Evolutionary conservation across 2,888 invertebrate species (phyloP).

Genomic region (Thymelicus acteon): DNA sequence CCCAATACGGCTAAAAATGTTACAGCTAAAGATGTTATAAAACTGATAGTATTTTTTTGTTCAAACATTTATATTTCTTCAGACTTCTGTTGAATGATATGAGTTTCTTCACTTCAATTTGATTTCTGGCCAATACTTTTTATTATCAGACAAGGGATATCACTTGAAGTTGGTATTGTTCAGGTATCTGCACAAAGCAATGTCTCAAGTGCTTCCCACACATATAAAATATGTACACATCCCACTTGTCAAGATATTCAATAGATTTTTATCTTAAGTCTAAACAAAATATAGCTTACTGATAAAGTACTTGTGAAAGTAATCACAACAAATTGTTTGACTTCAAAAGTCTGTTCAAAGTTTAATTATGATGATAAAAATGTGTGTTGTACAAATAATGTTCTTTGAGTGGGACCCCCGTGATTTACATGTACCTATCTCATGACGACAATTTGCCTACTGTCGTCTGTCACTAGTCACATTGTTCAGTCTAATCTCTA

Average conservation of each 20-base stretch:
- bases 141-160: constrained; percentile 18
- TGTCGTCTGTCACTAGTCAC: neutral
- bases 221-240: constrained; percentile 23
- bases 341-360: constrained; percentile 27
- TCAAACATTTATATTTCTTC: no score
- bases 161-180: constrained; percentile 9
- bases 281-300: constrained; percentile 28
- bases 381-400: constrained; percentile 28
- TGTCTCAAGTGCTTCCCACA: constrained; percentile 22
- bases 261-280: constrained; percentile 33
- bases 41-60: no score
- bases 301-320: constrained; percentile 29
- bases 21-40: no score
- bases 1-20: no score
- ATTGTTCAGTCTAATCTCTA: neutral
- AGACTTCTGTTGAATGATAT: no score
- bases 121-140: neutral
- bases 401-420: constrained; percentile 22
- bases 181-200: constrained; percentile 28
- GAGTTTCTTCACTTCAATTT: no score
- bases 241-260: constrained; percentile 31
- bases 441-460: constrained; percentile 14
- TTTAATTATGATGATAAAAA: constrained; percentile 29
- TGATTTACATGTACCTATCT: constrained; percentile 29
- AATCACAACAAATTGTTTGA: constrained; percentile 35